Percentiles rank a stretch among this genome's conserved stretches.
phyloP scores from a whole-genome alignment of 2,888 invertebrate genomes.

The Sminthurides aquaticus region DNA sequence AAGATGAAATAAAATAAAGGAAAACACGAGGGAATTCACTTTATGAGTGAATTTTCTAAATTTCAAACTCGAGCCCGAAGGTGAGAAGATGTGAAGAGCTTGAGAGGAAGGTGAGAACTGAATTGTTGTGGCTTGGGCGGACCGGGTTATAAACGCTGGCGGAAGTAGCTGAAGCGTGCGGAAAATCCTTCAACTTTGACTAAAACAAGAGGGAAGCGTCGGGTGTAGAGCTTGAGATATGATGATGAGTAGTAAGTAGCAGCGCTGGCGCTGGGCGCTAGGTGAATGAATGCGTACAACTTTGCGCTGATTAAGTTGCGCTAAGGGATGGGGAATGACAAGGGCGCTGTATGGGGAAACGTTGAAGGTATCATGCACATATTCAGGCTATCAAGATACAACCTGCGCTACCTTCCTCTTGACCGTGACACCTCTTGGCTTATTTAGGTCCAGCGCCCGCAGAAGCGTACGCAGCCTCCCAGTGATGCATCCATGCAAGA shows the following conservation, averaged over 20 bases:
- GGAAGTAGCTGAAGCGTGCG: constrained; percentile 1
- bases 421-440: too few species aligned
- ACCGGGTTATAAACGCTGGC: background rate
- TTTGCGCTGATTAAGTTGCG: too few species aligned
- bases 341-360: too few species aligned
- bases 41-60: background rate
- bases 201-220: background rate
- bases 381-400: too few species aligned
- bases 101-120: constrained; percentile 1
- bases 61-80: background rate
- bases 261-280: too few species aligned
- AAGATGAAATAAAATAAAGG: background rate
- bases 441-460: too few species aligned
- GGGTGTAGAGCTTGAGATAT: background rate
- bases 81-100: background rate
- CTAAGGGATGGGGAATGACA: too few species aligned
- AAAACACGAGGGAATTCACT: background rate
- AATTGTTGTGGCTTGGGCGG: background rate
- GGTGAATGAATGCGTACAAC: too few species aligned
- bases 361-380: too few species aligned
- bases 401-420: too few species aligned
- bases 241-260: background rate
- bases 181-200: background rate
- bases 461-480: too few species aligned
- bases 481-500: too few species aligned